Evolutionary conservation across 2,797 vertebrate species (phyloP), one percentile per base, ranked within the genome.

Genomic region (Phrynocephalus guinanensis): DNA sequence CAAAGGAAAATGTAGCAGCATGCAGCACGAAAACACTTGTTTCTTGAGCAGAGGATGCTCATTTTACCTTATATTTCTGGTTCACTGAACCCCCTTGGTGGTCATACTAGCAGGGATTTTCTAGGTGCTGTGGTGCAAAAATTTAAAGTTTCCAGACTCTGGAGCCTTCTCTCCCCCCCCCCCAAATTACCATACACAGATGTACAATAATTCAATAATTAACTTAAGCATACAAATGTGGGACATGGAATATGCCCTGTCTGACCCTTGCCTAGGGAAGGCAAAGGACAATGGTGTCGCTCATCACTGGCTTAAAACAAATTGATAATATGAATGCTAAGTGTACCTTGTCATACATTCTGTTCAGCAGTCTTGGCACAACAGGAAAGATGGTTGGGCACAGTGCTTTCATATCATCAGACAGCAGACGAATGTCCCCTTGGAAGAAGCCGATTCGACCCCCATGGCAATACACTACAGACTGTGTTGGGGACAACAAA

Each of bases 311-410:
- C 2, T 11, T n/a, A n/a, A 24, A 0, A 1, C 11, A 8, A 8
- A 13, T 11, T 8, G 7, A 5, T 8, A 24, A 11, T 20, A 83
- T n/a, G 1, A 18, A 44, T 66, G 7, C 1, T 0, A 8, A 68
- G 1, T 97, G 96, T 91, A 99, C 99, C 97, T 99, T 99, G 93
- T 99, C 99, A 0, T 99, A 99, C 99, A 99, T 99, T 91, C 99
- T 98, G 95, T 99, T 99, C 67, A 99, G 96, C 73, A 99, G 96
- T 73, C 99, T 97, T 0, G 99, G 99, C 88, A 99, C 99, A 5
- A 99, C 99, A 0, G 99, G 99, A 93, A 99, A 99, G 91, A 99
- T 98, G 90, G 99, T 99, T 22, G 99, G 99, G 28, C 96, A 92
- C 70, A 99, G 95, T 7, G 97, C 97, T 94, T 99, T 99, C 99